Evolutionary conservation across 1,140 invertebrate species (phyloP).

Genomic region (Saxidomus purpurata): DNA sequence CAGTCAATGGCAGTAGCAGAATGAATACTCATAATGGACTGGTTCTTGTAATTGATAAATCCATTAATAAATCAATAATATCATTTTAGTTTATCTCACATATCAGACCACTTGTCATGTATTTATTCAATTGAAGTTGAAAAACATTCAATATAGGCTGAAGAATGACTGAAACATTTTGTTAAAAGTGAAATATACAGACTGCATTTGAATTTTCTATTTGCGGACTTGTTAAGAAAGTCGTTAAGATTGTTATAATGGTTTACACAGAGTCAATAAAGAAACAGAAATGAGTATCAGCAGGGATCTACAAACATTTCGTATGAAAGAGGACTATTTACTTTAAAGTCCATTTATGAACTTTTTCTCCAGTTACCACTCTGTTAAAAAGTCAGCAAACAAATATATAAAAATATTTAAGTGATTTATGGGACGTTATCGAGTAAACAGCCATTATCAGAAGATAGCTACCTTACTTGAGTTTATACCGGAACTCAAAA

Average conservation of each 20-base stretch:
- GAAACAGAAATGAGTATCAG: not conserved
- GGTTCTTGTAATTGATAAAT: no score
- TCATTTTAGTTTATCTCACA: constrained; percentile 1
- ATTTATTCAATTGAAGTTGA: not conserved
- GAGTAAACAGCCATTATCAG: no score
- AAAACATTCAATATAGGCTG: not conserved
- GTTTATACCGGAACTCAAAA: no score
- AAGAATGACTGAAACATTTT: not conserved
- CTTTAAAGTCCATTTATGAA: not conserved
- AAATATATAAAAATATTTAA: not conserved
- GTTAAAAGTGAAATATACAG: not conserved
- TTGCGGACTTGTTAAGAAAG: constrained; percentile 3
- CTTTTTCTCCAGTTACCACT: not conserved
- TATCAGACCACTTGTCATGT: not conserved
- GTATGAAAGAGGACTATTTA: not conserved
- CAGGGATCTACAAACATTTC: constrained; percentile 1
- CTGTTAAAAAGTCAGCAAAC: not conserved
- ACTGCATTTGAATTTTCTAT: not conserved
- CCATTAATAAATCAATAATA: constrained; percentile 8
- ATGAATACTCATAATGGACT: no score
- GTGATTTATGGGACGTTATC: no score
- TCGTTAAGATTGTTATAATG: constrained; percentile 11
- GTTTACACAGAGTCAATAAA: not conserved
- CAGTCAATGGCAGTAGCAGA: no score
- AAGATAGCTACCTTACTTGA: no score